Evolutionary conservation across 2,797 vertebrate species (phyloP).

Genomic region (Myiotriccus ornatus): DNA sequence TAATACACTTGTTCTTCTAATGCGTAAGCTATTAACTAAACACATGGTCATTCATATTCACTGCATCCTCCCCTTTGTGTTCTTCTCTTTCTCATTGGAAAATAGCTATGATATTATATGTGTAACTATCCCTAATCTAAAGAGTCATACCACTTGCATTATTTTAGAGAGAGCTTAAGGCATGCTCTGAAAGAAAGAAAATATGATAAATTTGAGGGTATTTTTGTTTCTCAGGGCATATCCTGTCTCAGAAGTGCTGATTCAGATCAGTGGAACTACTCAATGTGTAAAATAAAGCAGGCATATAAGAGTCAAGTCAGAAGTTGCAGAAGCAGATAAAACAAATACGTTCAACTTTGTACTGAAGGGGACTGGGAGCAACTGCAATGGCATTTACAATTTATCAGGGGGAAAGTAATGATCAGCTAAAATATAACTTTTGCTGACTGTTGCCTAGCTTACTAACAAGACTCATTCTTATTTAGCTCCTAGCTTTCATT

Average conservation of each 20-base stretch:
- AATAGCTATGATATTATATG: background rate
- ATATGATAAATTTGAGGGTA: background rate
- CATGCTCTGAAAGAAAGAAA: background rate
- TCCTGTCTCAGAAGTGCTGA: background rate
- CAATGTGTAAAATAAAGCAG: background rate
- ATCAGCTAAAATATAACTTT: background rate
- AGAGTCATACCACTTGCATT: background rate
- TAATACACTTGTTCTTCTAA: rapidly evolving
- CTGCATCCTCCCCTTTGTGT: rapidly evolving
- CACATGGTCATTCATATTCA: background rate
- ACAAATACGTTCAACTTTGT: background rate
- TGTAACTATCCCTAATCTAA: background rate
- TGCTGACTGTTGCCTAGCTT: background rate
- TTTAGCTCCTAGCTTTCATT: background rate
- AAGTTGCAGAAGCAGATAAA: background rate
- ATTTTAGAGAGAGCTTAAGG: background rate
- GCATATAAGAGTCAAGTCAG: background rate
- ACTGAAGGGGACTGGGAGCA: background rate
- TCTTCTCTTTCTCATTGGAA: background rate
- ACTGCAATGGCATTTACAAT: background rate
- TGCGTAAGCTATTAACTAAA: background rate
- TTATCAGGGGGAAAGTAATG: background rate
- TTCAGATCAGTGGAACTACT: background rate
- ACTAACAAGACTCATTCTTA: background rate
- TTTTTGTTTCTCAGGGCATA: background rate